Evolutionary conservation across 2,113 vertebrate species (phyloP).

Genomic region (Taxidea taxus): DNA sequence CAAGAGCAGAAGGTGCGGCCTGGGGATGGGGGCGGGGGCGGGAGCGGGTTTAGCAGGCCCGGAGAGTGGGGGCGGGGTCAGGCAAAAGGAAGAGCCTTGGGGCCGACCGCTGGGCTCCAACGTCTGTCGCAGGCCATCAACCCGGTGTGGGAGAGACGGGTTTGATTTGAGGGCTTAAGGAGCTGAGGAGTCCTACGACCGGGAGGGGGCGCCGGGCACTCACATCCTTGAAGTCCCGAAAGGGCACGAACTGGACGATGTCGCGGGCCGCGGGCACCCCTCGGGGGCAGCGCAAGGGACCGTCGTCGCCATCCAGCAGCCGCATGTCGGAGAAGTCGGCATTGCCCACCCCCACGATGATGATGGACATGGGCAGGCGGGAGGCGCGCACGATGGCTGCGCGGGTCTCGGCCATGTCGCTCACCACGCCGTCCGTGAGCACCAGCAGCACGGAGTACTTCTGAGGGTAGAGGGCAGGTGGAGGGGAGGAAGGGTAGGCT

Average conservation of each 20-base stretch:
- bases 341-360: constrained; percentile 81
- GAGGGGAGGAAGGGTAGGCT: neutral
- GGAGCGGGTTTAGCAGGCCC: neutral
- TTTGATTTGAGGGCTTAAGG: neutral
- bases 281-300: constrained; percentile 71
- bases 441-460: constrained; percentile 80
- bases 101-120: neutral
- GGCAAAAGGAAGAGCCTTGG: neutral
- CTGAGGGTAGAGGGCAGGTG: constrained; percentile 40
- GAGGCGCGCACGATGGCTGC: constrained; percentile 77
- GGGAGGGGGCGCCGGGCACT: neutral
- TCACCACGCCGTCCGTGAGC: constrained; percentile 79
- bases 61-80: no score
- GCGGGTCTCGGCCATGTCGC: constrained; percentile 80
- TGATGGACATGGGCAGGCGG: constrained; percentile 80
- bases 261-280: constrained; percentile 73
- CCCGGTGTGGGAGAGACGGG: neutral
- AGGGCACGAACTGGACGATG: constrained; percentile 82
- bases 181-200: neutral
- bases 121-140: rapidly evolving
- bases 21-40: neutral
- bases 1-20: constrained; percentile 73
- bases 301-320: constrained; percentile 77
- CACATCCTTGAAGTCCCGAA: constrained; percentile 82
- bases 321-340: constrained; percentile 81